phyloP scores from a whole-genome alignment of 2,888 invertebrate species.

The Melieria omissa region DNA sequence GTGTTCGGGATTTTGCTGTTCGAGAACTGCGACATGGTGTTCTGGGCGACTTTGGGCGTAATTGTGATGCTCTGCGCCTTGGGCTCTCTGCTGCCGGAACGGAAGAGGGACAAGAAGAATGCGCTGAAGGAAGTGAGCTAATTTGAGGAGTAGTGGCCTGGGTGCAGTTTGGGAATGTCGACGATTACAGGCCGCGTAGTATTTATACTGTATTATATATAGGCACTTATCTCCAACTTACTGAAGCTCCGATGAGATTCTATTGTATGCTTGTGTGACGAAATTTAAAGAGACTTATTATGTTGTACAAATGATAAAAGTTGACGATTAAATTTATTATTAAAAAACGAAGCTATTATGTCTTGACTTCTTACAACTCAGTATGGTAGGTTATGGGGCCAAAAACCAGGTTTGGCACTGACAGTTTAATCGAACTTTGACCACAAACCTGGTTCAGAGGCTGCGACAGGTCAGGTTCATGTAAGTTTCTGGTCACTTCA shows the following conservation, averaged over 20 bases:
- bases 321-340: not conserved
- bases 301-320: conserved; percentile 20
- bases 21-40: conserved; percentile 50
- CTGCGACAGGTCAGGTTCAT: no score
- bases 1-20: conserved; percentile 55
- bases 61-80: conserved; percentile 43
- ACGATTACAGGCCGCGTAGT: not conserved
- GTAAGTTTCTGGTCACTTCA: no score
- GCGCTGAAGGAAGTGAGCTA: not conserved
- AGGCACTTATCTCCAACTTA: no score
- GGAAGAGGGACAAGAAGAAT: conserved; percentile 29
- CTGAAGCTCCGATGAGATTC: no score
- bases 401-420: no score
- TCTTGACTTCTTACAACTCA: no score
- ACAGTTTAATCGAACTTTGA: no score
- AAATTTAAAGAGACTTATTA: conserved; percentile 1
- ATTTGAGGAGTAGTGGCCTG: not conserved
- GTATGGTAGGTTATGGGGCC: no score
- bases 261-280: no score
- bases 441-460: no score
- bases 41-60: conserved; percentile 51
- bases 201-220: not conserved
- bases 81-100: conserved; percentile 52
- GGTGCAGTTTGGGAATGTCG: not conserved
- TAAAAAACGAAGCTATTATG: no score